Evolutionary conservation across 2,888 invertebrate genomes (phyloP).

Genomic region (Andrena marginata): DNA sequence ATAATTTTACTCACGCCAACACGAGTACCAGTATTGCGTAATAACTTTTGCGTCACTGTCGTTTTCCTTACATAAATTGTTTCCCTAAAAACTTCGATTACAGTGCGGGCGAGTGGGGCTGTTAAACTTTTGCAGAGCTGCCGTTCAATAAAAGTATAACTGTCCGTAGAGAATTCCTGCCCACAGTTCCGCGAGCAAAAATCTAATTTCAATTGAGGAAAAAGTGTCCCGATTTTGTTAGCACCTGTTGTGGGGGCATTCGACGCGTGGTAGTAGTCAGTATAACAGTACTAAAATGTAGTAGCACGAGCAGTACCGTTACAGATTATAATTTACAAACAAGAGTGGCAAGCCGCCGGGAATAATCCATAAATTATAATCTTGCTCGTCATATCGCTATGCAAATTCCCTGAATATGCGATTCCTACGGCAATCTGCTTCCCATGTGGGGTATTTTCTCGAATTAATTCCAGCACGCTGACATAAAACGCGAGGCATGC

Average conservation of each 20-base stretch:
- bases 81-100: no score
- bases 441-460: background rate
- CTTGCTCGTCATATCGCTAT: background rate
- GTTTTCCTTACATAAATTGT: slow-evolving; percentile 5
- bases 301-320: slow-evolving; percentile 39
- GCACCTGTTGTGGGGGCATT: background rate
- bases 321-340: slow-evolving; percentile 42
- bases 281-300: slow-evolving; percentile 44
- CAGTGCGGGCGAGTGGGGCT: no score
- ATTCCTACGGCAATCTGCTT: background rate
- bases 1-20: slow-evolving; percentile 9
- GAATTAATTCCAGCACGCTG: background rate
- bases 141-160: background rate
- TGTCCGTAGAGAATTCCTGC: background rate
- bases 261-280: slow-evolving; percentile 17
- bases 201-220: no score
- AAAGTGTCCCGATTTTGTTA: background rate
- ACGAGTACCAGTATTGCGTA: slow-evolving; percentile 4
- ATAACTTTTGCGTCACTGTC: slow-evolving; percentile 14
- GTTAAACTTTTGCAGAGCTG: no score
- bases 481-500: background rate
- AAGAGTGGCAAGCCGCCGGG: slow-evolving; percentile 12
- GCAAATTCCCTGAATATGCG: background rate
- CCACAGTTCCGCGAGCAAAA: background rate
- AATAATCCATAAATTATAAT: slow-evolving; percentile 38